phyloP scores from a whole-genome alignment of 2,113 vertebrate species.

The Meriones unguiculatus region DNA sequence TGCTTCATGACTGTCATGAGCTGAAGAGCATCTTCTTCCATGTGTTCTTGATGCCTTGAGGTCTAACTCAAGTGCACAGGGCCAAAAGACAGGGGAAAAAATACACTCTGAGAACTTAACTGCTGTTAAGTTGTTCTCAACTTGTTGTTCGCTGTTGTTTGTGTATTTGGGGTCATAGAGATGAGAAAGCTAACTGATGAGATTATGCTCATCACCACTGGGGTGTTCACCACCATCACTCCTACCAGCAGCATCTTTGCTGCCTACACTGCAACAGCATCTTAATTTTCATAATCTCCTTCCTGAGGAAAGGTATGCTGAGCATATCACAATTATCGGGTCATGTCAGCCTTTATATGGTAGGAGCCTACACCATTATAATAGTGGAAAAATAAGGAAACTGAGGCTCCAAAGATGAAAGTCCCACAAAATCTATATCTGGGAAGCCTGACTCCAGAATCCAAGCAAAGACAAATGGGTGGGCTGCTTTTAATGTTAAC shows the following conservation, averaged over 20 bases:
- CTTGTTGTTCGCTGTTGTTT: background rate
- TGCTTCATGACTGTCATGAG: background rate
- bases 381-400: background rate
- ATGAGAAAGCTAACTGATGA: background rate
- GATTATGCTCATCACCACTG: background rate
- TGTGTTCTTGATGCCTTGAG: background rate
- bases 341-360: background rate
- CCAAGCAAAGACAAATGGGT: background rate
- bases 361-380: fast-evolving
- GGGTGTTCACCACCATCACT: background rate
- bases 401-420: background rate
- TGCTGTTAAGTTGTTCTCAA: background rate
- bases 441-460: background rate
- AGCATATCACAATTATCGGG: background rate
- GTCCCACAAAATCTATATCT: background rate
- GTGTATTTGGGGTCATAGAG: background rate
- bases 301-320: fast-evolving
- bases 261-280: background rate
- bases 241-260: background rate
- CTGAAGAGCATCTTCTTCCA: no score
- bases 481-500: background rate
- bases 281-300: no score
- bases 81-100: background rate
- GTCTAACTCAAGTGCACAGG: background rate
- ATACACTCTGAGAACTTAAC: background rate